Conservation (phyloP, 1,140 invertebrate genomes). For the Ctenoplectra terminalis region DNA sequence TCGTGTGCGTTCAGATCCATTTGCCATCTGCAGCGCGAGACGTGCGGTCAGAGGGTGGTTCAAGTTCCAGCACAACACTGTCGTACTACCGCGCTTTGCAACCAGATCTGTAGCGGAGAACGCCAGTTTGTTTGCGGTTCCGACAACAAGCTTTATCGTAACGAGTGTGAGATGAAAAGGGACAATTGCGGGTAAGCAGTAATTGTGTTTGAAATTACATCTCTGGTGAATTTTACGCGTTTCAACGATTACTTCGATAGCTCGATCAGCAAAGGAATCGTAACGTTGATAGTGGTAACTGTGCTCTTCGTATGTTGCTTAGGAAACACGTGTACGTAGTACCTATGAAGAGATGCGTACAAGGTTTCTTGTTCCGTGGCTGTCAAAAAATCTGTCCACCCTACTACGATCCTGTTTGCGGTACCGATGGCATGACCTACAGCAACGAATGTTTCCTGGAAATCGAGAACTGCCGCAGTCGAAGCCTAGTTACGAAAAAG, state of each 20-base stretch:
- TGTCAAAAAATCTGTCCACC: constrained; percentile 93
- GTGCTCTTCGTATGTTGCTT: constrained; percentile 59
- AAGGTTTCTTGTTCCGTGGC: constrained; percentile 92
- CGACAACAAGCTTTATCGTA: constrained; percentile 95
- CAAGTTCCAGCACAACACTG: constrained; percentile 91
- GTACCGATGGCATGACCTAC: constrained; percentile 94
- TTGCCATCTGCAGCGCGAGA: constrained; percentile 93
- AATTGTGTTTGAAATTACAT: constrained; percentile 34
- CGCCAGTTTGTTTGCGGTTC: constrained; percentile 94
- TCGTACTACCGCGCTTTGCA: constrained; percentile 91
- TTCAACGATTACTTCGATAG: neutral
- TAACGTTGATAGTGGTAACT: neutral
- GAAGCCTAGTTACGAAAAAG: constrained; percentile 86
- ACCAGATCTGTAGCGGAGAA: constrained; percentile 88
- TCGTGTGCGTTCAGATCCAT: constrained; percentile 86
- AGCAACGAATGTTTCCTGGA: constrained; percentile 96
- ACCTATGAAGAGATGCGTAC: constrained; percentile 91
- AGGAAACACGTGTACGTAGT: constrained; percentile 95
- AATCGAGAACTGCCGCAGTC: constrained; percentile 93
- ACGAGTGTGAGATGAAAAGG: constrained; percentile 96
- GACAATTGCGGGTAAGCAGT: constrained; percentile 92
- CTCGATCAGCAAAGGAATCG: neutral
- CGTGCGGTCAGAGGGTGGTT: constrained; percentile 93
- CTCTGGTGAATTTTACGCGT: neutral
- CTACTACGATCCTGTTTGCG: constrained; percentile 95